These are phyloP conservation scores for Tylochromis polylepis DNA, from an alignment of 2,113 vertebrate species.

Conservation along the genomic window DNA sequence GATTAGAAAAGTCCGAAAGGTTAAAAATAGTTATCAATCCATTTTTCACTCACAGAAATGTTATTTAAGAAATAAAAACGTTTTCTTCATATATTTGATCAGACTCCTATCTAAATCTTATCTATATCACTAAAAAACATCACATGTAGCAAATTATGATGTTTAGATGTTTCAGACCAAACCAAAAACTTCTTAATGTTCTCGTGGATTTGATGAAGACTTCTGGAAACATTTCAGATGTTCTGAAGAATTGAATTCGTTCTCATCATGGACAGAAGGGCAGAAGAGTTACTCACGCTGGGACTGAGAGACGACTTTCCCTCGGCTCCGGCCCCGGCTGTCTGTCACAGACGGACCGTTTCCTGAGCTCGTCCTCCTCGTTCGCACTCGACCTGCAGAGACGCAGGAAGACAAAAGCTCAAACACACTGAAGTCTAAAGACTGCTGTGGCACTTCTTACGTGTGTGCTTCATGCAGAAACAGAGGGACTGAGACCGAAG, in stretches of 20 bases:
- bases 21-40: not conserved
- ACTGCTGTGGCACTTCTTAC: not conserved
- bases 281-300: conserved; percentile 81
- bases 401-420: not conserved
- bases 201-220: not conserved
- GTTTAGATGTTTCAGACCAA: not conserved
- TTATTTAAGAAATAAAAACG: not conserved
- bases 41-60: not conserved
- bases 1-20: not conserved
- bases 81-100: not conserved
- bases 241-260: too few relatives aligned
- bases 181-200: not conserved
- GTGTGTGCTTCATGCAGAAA: not conserved
- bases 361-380: conserved; percentile 67
- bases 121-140: not conserved
- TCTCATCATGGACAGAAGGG: not conserved
- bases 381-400: conserved; percentile 82
- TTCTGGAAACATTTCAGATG: not conserved
- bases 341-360: conserved; percentile 63
- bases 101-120: not conserved
- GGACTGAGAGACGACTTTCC: conserved; percentile 89
- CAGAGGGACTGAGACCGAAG: not conserved
- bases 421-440: not conserved
- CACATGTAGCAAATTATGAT: too few relatives aligned
- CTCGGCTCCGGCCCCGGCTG: conserved; percentile 85